A percentile compares a stretch with the other conserved stretches of the same genome.
These are phyloP conservation scores for Teleiodes luculella DNA, from an alignment of 2,888 invertebrate species.

Conservation along the genomic window DNA sequence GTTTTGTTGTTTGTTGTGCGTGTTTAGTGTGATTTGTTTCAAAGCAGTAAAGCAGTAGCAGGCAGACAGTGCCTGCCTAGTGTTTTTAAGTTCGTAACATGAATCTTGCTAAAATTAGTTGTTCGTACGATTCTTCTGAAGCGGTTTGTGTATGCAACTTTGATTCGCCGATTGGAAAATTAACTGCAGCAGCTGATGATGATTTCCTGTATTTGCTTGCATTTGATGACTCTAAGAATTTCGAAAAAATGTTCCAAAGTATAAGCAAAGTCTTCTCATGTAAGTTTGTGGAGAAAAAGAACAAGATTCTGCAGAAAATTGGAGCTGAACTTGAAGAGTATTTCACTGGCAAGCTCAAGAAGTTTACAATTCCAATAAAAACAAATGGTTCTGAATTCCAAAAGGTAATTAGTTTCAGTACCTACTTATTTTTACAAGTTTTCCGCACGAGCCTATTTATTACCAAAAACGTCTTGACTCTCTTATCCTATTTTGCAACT, in stretches of 20 bases:
- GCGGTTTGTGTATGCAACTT: conserved; percentile 35
- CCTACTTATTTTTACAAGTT: too few species aligned
- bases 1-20: too few species aligned
- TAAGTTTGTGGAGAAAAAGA: conserved; percentile 42
- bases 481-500: too few species aligned
- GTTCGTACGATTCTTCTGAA: conserved; percentile 27
- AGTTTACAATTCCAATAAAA: conserved; percentile 57
- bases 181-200: conserved; percentile 54
- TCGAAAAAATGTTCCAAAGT: conserved; percentile 44
- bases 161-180: conserved; percentile 51
- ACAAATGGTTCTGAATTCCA: conserved; percentile 64
- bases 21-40: too few species aligned
- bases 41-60: too few species aligned
- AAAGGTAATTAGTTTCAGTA: conserved; percentile 53
- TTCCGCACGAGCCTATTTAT: too few species aligned
- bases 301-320: conserved; percentile 40
- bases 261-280: conserved; percentile 41
- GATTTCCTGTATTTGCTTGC: conserved; percentile 47
- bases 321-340: conserved; percentile 46
- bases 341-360: conserved; percentile 51
- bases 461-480: too few species aligned
- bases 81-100: conserved; percentile 21
- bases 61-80: too few species aligned
- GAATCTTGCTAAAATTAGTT: conserved; percentile 19
- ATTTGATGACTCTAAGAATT: conserved; percentile 56